These are phyloP conservation scores for Neodontobutis hainanensis DNA, from an alignment of 2,113 vertebrate genomes.

Conservation along the genomic window DNA sequence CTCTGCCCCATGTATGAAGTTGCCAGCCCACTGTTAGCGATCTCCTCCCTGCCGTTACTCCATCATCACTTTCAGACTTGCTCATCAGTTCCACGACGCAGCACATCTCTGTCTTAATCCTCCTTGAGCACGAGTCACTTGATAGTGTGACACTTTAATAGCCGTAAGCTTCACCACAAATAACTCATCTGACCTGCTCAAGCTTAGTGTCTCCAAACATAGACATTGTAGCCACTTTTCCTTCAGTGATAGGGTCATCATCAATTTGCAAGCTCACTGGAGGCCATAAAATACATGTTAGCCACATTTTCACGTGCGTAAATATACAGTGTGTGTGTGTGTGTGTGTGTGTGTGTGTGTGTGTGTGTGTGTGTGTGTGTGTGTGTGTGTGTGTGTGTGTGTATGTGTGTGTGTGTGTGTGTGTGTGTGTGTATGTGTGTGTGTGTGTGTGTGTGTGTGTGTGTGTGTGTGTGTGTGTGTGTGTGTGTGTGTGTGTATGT, in stretches of 20 bases:
- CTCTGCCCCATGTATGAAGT: conserved; percentile 1
- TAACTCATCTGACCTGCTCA: conserved; percentile 37
- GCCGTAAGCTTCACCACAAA: conserved; percentile 47
- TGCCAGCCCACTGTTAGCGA: conserved; percentile 34
- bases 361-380: no score
- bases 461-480: no score
- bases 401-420: no score
- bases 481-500: no score
- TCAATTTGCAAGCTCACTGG: conserved; percentile 2
- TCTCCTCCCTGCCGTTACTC: conserved; percentile 44
- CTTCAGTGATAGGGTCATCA: conserved; percentile 29
- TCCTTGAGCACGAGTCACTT: conserved; percentile 47
- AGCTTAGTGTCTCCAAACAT: conserved; percentile 43
- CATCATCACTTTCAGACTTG: conserved; percentile 51
- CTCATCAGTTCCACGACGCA: conserved; percentile 48
- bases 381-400: no score
- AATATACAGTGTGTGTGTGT: conserved; percentile 4
- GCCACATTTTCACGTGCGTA: conserved; percentile 24
- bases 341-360: background rate
- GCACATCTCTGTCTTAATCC: conserved; percentile 54
- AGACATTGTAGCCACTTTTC: conserved; percentile 23
- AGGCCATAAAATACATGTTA: conserved; percentile 16
- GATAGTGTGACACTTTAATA: conserved; percentile 63
- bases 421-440: no score
- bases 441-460: no score